These are phyloP conservation scores for Nebria salina DNA, from an alignment of 2,888 invertebrate species.

Conservation along the genomic window DNA sequence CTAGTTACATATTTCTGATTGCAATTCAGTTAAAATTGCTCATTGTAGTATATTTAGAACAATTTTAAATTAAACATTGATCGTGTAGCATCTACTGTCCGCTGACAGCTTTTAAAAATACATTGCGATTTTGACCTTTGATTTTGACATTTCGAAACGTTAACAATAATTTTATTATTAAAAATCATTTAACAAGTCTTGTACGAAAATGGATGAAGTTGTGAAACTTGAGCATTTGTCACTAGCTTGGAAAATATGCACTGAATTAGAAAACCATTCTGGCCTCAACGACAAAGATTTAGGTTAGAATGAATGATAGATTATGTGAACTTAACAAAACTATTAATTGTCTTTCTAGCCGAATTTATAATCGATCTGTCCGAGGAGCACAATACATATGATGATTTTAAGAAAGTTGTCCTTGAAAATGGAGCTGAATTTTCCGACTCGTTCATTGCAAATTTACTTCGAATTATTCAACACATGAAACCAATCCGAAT, in stretches of 20 bases:
- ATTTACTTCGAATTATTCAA: conserved; percentile 92
- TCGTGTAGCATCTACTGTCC: too few relatives aligned
- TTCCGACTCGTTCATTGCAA: conserved; percentile 94
- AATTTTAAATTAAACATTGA: too few relatives aligned
- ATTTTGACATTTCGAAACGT: too few relatives aligned
- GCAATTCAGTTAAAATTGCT: too few relatives aligned
- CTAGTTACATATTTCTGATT: too few relatives aligned
- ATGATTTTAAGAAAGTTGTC: conserved; percentile 87
- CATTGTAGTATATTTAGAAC: too few relatives aligned
- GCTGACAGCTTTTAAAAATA: too few relatives aligned
- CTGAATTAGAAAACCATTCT: conserved; percentile 97
- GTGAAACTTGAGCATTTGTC: conserved; percentile 93
- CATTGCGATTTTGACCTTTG: too few relatives aligned
- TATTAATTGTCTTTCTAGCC: conserved; percentile 70
- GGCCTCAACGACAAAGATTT: conserved; percentile 97
- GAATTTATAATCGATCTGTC: conserved; percentile 97
- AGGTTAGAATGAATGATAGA: conserved; percentile 66
- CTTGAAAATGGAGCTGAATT: conserved; percentile 95
- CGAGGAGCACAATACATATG: conserved; percentile 85
- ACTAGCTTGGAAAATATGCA: conserved; percentile 97
- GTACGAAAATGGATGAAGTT: conserved; percentile 80
- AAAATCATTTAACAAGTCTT: neutral
- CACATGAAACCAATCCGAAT: conserved; percentile 81
- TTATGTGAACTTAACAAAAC: neutral
- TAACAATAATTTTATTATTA: too few relatives aligned